Conservation (phyloP, 2,888 invertebrate genomes). For the Oconnorella tubifera region DNA sequence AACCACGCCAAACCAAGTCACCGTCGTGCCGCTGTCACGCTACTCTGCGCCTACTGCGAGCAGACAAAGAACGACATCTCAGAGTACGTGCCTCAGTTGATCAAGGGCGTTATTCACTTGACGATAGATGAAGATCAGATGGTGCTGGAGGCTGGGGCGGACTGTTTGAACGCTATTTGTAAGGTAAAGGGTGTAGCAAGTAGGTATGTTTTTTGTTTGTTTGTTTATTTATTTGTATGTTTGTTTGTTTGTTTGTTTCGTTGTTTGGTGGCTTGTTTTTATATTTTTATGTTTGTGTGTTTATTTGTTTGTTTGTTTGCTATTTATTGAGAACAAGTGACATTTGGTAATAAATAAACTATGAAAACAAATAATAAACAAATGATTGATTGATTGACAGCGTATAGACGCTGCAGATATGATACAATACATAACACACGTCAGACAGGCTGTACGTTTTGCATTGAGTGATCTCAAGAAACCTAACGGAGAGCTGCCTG, state of each 20-base stretch:
- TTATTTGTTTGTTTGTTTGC: too few species aligned
- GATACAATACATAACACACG: slow-evolving; percentile 79
- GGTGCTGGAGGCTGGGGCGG: slow-evolving; percentile 82
- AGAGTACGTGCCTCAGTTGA: slow-evolving; percentile 80
- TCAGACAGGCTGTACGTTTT: slow-evolving; percentile 86
- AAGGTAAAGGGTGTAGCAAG: too few species aligned
- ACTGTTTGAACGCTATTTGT: slow-evolving; percentile 82
- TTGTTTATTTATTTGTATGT: too few species aligned
- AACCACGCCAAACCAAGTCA: slow-evolving; percentile 48
- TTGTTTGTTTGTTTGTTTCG: too few species aligned
- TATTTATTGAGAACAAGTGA: too few species aligned
- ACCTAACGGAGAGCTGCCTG: slow-evolving; percentile 70
- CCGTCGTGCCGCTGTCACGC: slow-evolving; percentile 73
- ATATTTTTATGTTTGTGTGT: too few species aligned
- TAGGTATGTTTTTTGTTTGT: neutral
- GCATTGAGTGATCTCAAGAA: slow-evolving; percentile 77
- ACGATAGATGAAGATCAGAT: slow-evolving; percentile 78
- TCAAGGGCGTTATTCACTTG: slow-evolving; percentile 79
- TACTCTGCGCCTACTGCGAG: slow-evolving; percentile 83
- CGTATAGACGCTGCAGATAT: slow-evolving; percentile 79
- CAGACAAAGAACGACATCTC: slow-evolving; percentile 82
- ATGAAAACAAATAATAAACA: too few species aligned
- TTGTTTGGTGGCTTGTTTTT: too few species aligned
- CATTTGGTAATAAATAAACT: too few species aligned
- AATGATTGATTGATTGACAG: too few species aligned